A percentile compares a stretch with the other conserved stretches of the same genome.
phyloP scores from a whole-genome alignment of 2,888 invertebrate species.

The Nomada flava region DNA sequence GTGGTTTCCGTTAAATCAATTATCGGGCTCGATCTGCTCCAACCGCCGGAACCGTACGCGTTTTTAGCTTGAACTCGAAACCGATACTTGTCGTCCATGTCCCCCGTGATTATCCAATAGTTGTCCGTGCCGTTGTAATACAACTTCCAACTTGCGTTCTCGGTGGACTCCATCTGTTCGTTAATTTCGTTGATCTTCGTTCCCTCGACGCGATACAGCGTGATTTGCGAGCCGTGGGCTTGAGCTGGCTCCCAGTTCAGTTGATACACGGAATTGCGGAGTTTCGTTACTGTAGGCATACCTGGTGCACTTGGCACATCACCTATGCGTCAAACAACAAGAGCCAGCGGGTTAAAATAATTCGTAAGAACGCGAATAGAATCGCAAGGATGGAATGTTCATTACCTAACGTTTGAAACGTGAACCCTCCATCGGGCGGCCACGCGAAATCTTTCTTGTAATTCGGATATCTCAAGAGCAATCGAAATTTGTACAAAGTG shows the following conservation, averaged over 20 bases:
- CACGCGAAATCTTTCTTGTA: slow-evolving; percentile 88
- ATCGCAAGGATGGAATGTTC: not conserved
- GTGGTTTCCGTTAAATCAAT: slow-evolving; percentile 86
- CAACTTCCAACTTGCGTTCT: slow-evolving; percentile 85
- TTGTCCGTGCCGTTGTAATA: slow-evolving; percentile 93
- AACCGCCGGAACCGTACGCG: slow-evolving; percentile 92
- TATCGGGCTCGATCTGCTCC: slow-evolving; percentile 88
- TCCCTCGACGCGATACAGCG: slow-evolving; percentile 91
- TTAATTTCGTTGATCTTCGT: slow-evolving; percentile 78
- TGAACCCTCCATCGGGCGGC: slow-evolving; percentile 90
- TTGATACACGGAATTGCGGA: slow-evolving; percentile 90
- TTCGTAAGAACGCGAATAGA: not conserved
- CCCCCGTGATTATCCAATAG: slow-evolving; percentile 90
- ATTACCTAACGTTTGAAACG: slow-evolving; percentile 91
- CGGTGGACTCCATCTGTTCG: slow-evolving; percentile 60
- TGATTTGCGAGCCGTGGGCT: slow-evolving; percentile 91
- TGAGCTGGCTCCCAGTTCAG: slow-evolving; percentile 93
- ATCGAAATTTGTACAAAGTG: slow-evolving; percentile 91
- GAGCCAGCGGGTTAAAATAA: slow-evolving; percentile 14
- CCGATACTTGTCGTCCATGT: slow-evolving; percentile 86
- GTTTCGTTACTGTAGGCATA: slow-evolving; percentile 89
- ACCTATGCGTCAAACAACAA: slow-evolving; percentile 83
- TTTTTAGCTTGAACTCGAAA: slow-evolving; percentile 93
- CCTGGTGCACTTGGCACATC: slow-evolving; percentile 93
- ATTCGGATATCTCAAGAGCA: slow-evolving; percentile 88